Evolutionary conservation across 2,797 vertebrate genomes (phyloP), one percentile per base, ranked within the genome.

Genomic region (Gobionotothen gibberifrons): DNA sequence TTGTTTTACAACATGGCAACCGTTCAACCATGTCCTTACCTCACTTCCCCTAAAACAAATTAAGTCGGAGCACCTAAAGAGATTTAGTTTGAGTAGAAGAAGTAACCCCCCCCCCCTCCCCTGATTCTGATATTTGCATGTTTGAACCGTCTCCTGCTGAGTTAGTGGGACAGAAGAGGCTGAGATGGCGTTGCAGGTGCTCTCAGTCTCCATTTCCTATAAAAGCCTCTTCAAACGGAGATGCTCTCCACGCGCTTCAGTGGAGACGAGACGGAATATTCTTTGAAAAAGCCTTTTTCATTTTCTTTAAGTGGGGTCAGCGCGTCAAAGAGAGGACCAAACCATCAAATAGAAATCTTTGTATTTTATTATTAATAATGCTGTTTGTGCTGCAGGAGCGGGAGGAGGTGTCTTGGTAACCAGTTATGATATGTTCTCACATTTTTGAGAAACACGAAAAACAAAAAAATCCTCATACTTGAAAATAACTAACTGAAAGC

Each of bases 341-440:
- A 64, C 71, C 86, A 88, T 88, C 85, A 90, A 85, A 74, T 71
- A 79, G 78, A 90, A 79, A 89, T 57, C 86, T 81, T 83, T 76
- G 65, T 58, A 36, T 83, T 93, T 74, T 58, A 93, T 93, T 92
- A 93, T 91, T 91, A 22, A 91, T 85, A 32, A 19, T 5, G 17
- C 71, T 70, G 76, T 60, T 65, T 74, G 66, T 3, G 3, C 72
- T 60, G 55, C 49, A 61, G 56, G 47, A 19, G 29, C 26, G 19
- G 43, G 17, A 3, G 47, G 19, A 17, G n/a, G 69, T 6, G 59
- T 63, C 57, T 62, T 5, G 2, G n/a, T 39, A 55, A 56, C 60
- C 53, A 62, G 66, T 6, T n/a, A 48, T 48, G 53, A 58, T 48
- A 11, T 44, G 9, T 64, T 44, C 4, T 26, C 26, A 26, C 26